A percentile compares a stretch with the other conserved stretches of the same genome.
These are phyloP conservation scores for Apotomis betuletana DNA, from an alignment of 2,888 invertebrate species.

Conservation along the genomic window DNA sequence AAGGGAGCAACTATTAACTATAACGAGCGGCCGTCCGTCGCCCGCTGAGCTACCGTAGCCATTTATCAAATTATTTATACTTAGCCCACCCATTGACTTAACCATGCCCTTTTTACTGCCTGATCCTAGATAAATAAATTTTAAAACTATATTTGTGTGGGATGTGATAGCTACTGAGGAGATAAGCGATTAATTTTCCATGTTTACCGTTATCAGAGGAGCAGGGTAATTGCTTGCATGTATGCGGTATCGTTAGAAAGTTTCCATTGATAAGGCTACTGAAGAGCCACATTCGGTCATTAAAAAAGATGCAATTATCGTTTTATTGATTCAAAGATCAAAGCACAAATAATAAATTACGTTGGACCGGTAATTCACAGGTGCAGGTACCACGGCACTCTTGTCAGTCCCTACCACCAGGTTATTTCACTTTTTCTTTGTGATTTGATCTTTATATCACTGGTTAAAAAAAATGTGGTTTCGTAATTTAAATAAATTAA, in stretches of 20 bases:
- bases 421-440: no score
- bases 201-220: constrained; percentile 16
- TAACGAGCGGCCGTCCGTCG: constrained; percentile 58
- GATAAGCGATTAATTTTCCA: constrained; percentile 29
- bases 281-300: constrained; percentile 4
- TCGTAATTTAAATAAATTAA: no score
- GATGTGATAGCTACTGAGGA: constrained; percentile 24
- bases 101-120: constrained; percentile 34
- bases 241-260: constrained; percentile 8
- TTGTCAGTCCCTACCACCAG: no score
- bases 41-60: constrained; percentile 70
- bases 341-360: no score
- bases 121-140: constrained; percentile 21
- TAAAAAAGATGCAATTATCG: constrained; percentile 6
- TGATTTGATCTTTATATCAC: no score
- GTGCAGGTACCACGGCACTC: no score
- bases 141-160: constrained; percentile 12
- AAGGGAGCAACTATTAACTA: constrained; percentile 48
- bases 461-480: no score
- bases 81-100: constrained; percentile 46
- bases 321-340: background rate
- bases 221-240: constrained; percentile 17
- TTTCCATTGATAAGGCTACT: constrained; percentile 21
- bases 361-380: no score
- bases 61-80: constrained; percentile 77